Percentiles rank a stretch among this genome's conserved stretches.
Evolutionary conservation across 2,113 vertebrate species (phyloP).

Genomic region (Cheirogaleus medius): DNA sequence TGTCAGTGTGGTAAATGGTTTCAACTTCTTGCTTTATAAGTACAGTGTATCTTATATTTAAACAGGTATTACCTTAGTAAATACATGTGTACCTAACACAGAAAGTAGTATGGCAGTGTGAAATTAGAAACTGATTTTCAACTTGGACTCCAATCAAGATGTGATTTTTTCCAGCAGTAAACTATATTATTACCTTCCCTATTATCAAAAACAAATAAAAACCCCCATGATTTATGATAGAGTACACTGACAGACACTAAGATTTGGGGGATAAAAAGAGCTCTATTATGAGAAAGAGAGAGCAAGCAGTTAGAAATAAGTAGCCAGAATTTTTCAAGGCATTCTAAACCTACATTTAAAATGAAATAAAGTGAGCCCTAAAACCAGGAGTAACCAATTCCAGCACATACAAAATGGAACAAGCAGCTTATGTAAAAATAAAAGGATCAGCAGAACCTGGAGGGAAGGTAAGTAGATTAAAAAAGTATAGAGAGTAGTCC

Average conservation of each 20-base stretch:
- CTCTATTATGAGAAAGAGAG: background rate
- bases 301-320: background rate
- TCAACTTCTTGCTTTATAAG: background rate
- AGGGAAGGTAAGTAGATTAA: background rate
- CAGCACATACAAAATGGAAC: background rate
- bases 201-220: background rate
- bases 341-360: background rate
- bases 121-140: background rate
- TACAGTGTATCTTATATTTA: background rate
- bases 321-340: background rate
- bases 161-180: background rate
- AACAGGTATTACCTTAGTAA: background rate
- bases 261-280: conserved; percentile 1
- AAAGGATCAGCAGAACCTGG: background rate
- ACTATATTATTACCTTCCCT: background rate
- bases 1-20: background rate
- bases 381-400: no score
- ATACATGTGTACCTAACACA: background rate
- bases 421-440: background rate
- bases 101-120: background rate
- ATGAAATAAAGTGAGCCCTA: background rate
- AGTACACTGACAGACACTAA: background rate
- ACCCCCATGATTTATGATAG: background rate
- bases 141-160: background rate
- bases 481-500: no score